Conservation (phyloP, 2,888 invertebrate species). For the Drosophila flavopinicola region DNA sequence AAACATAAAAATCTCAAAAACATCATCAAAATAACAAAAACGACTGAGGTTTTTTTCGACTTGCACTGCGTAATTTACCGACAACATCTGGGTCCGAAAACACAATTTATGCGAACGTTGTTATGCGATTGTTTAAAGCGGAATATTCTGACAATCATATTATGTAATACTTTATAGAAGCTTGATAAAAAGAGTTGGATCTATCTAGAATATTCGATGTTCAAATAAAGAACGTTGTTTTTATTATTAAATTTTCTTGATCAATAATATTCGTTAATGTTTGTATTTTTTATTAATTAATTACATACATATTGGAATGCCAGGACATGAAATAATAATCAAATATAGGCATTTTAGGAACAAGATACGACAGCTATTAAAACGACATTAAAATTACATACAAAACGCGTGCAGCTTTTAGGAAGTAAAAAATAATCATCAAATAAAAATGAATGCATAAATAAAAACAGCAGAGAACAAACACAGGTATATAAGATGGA, state of each 20-base stretch:
- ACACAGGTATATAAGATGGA: slow-evolving; percentile 1
- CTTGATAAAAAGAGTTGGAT: too few relatives aligned
- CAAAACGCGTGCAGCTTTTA: slow-evolving; percentile 30
- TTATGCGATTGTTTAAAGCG: too few relatives aligned
- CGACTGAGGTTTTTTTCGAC: too few relatives aligned
- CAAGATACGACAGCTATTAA: slow-evolving; percentile 21
- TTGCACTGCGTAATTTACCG: too few relatives aligned
- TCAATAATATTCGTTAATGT: not conserved
- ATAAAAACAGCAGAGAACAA: not conserved
- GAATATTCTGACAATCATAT: too few relatives aligned
- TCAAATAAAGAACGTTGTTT: not conserved
- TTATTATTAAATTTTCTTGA: not conserved
- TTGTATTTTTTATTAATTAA: not conserved
- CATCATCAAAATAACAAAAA: too few relatives aligned
- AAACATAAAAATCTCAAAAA: too few relatives aligned
- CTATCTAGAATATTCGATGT: not conserved
- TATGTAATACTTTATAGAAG: too few relatives aligned
- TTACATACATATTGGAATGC: not conserved
- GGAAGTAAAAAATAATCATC: not conserved
- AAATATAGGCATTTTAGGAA: slow-evolving; percentile 22
- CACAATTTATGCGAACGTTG: too few relatives aligned
- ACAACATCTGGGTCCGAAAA: too few relatives aligned
- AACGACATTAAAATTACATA: slow-evolving; percentile 31
- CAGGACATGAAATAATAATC: slow-evolving; percentile 1
- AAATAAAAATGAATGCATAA: slow-evolving; percentile 1